Base-by-base conservation (phyloP, 2,888 invertebrate genomes). In the Eumacrocentrus americanus region DNA sequence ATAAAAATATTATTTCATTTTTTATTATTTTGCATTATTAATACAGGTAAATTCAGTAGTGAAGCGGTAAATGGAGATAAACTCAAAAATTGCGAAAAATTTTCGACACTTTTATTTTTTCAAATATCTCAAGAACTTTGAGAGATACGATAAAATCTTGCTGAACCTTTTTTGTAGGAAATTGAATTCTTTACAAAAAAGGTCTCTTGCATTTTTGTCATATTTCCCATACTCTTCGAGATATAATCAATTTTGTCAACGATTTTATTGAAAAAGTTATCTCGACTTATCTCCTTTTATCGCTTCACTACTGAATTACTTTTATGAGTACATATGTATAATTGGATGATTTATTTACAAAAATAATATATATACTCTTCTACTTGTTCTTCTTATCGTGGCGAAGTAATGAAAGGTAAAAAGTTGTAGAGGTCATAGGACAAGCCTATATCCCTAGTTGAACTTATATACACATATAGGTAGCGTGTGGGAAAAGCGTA, bases 401-500 rank as follows among this genome's bases (percentile, higher is more conserved):
- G n/a, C n/a, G n/a, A n/a, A n/a, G n/a, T n/a, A n/a, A n/a, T n/a
- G n/a, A n/a, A n/a, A n/a, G n/a, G n/a, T n/a, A n/a, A n/a, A n/a
- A n/a, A n/a, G n/a, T n/a, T n/a, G n/a, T n/a, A n/a, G n/a, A n/a
- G n/a, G n/a, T n/a, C n/a, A n/a, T n/a, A n/a, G n/a, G n/a, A n/a
- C n/a, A n/a, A n/a, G n/a, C n/a, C n/a, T n/a, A n/a, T n/a, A n/a
- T n/a, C n/a, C n/a, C n/a, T n/a, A n/a, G n/a, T n/a, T n/a, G n/a
- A n/a, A n/a, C n/a, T n/a, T n/a, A n/a, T n/a, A 20, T 44, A 16
- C 9, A 53, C 14, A 56, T n/a, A 46, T 16, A 16, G 29, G 29
- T 46, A 34, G n/a, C 37, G 48, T 46, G 46, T 56, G 56, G 56
- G 56, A 56, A 56, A 48, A 37, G 37, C 44, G 34, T 54, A 44